phyloP scores from a whole-genome alignment of 2,113 vertebrate species.

The Cynopterus brachyotis region DNA sequence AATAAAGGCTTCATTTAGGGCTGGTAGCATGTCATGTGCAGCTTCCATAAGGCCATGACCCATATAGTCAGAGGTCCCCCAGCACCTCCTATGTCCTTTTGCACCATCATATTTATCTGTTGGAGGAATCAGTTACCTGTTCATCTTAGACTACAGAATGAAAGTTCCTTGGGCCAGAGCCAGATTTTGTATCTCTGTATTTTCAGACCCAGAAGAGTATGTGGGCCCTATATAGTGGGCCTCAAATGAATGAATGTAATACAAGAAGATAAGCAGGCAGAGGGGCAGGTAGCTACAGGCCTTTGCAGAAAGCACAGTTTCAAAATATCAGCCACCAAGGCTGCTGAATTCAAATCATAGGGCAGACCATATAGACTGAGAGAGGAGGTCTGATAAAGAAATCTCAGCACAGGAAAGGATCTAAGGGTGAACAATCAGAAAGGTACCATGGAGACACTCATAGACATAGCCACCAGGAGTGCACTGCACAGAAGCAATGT shows the following conservation, averaged over 20 bases:
- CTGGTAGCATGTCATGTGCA: neutral
- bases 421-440: neutral
- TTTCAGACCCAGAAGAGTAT: neutral
- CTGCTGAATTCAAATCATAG: neutral
- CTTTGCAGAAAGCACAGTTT: neutral
- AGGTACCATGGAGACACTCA: neutral
- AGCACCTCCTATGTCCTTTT: neutral
- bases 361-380: neutral
- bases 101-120: neutral
- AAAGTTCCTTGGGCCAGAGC: neutral
- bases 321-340: neutral
- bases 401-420: neutral
- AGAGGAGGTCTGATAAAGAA: neutral
- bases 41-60: neutral
- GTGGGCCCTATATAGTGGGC: neutral
- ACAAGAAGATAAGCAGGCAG: neutral
- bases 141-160: neutral
- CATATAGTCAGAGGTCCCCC: neutral
- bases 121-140: neutral
- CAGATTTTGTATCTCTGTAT: neutral
- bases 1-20: neutral
- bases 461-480: neutral
- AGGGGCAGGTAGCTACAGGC: neutral
- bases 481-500: accelerated
- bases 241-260: neutral